These are phyloP conservation scores for Lingula anatina DNA, from an alignment of 2,888 invertebrate species.

Conservation along the genomic window DNA sequence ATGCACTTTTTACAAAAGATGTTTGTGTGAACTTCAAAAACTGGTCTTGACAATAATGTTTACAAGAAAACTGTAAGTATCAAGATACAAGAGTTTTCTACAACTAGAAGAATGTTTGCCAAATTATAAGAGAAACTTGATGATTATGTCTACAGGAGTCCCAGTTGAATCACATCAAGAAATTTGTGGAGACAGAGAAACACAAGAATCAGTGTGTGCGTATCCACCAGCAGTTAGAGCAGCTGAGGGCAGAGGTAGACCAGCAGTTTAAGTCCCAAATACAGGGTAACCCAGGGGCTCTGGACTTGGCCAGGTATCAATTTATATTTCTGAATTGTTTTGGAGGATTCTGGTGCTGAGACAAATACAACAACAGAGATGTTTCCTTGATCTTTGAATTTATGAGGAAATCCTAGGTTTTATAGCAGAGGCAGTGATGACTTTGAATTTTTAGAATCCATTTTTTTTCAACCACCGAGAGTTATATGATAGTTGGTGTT, in stretches of 20 bases:
- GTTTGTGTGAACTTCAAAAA: not conserved
- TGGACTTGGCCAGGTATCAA: slow-evolving; percentile 29
- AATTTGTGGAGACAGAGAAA: slow-evolving; percentile 32
- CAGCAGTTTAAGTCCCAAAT: slow-evolving; percentile 19
- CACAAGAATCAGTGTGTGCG: slow-evolving; percentile 23
- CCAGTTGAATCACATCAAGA: slow-evolving; percentile 19
- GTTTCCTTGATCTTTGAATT: too few species aligned
- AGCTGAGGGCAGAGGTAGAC: slow-evolving; percentile 19
- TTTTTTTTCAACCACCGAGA: too few species aligned
- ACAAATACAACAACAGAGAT: too few species aligned
- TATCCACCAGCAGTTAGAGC: slow-evolving; percentile 18
- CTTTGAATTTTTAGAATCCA: too few species aligned
- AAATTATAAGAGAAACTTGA: too few species aligned
- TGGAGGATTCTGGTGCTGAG: too few species aligned
- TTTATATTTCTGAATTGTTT: too few species aligned
- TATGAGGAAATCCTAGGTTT: too few species aligned
- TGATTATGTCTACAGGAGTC: slow-evolving; percentile 30
- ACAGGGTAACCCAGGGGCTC: slow-evolving; percentile 18
- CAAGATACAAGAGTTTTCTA: not conserved
- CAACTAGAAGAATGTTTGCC: not conserved
- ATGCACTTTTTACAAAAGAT: not conserved
- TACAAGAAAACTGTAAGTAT: not conserved
- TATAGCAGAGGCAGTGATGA: too few species aligned
- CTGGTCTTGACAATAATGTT: not conserved
- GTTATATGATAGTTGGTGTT: not conserved